These are phyloP conservation scores for Apteryx owenii DNA, from an alignment of 2,113 vertebrate species.

Conservation along the genomic window DNA sequence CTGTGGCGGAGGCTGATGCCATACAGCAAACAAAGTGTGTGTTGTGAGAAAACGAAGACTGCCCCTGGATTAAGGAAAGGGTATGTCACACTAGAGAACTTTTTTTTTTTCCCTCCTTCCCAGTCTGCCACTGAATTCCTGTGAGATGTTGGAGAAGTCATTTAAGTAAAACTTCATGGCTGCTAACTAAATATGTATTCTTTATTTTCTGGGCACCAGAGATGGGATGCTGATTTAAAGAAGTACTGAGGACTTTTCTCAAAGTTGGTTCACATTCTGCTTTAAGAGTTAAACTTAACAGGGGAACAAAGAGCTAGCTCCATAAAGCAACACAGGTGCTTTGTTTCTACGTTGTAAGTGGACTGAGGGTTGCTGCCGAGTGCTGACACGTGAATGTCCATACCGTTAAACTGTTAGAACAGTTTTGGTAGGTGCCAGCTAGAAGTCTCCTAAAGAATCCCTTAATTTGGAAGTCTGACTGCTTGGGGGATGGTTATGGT, in stretches of 20 bases:
- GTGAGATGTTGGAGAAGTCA: neutral
- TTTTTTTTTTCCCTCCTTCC: too few species aligned
- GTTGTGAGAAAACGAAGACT: neutral
- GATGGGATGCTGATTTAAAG: neutral
- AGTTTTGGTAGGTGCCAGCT: neutral
- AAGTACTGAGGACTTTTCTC: neutral
- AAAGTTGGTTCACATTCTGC: neutral
- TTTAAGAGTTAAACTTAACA: neutral
- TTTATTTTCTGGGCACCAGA: neutral
- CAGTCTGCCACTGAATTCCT: neutral
- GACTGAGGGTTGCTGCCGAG: neutral
- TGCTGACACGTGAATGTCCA: neutral
- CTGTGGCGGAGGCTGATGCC: neutral
- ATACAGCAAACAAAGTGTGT: neutral
- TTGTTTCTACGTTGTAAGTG: neutral
- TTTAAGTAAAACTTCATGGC: neutral
- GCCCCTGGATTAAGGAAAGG: neutral
- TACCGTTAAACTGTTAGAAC: neutral
- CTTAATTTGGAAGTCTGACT: neutral
- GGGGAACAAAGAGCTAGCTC: neutral
- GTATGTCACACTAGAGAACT: neutral
- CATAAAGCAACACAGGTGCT: neutral
- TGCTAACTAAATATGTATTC: neutral
- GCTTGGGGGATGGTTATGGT: accelerated
- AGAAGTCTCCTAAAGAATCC: neutral